These are phyloP conservation scores for Poeciliopsis infans DNA, from an alignment of 2,797 vertebrate genomes.

Conservation along the genomic window DNA sequence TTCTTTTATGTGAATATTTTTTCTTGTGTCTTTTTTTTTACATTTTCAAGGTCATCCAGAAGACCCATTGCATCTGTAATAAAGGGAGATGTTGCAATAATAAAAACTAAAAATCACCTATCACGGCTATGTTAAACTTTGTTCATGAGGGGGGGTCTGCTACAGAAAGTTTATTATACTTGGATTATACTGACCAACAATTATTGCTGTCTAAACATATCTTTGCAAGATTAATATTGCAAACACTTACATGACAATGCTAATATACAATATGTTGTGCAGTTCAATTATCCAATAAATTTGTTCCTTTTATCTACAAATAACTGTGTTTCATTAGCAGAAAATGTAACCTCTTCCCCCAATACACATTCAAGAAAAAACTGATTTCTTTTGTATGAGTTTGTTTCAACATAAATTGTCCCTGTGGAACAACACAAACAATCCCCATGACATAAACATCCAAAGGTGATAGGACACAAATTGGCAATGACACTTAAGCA, in stretches of 20 bases:
- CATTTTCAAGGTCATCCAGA: neutral
- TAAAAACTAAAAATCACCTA: neutral
- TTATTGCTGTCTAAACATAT: neutral
- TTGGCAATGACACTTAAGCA: neutral
- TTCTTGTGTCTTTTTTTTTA: neutral
- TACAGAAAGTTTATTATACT: neutral
- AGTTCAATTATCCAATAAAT: neutral
- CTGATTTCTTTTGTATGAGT: neutral
- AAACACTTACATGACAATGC: neutral
- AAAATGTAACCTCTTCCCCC: neutral
- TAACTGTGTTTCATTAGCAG: neutral
- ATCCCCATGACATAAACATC: neutral
- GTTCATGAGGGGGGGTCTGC: neutral
- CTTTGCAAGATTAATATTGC: neutral
- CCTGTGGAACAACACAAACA: neutral
- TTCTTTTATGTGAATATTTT: neutral
- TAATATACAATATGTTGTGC: neutral
- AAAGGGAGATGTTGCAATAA: neutral
- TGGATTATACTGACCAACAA: neutral
- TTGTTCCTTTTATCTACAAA: neutral
- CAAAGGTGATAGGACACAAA: slow-evolving; percentile 7
- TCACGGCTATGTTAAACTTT: neutral
- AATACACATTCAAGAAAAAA: neutral
- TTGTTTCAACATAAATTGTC: neutral
- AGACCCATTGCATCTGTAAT: neutral